Evolutionary conservation across 35 echinoderm and acorn worm species (phyloP), one percentile per base, ranked within the genome.

Genomic region (Heliocidaris erythrogramma): DNA sequence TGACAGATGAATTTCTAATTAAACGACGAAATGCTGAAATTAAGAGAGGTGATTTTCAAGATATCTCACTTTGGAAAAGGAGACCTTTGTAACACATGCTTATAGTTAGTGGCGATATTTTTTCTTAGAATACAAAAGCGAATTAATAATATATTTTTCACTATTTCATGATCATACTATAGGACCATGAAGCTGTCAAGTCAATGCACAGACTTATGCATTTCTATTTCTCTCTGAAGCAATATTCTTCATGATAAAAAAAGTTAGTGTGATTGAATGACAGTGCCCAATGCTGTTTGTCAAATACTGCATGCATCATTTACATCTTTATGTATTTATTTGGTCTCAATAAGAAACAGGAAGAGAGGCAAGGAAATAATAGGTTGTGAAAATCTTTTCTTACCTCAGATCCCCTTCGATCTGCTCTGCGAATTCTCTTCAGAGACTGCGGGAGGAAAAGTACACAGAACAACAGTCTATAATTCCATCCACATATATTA

Each of bases 351-450:
- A 42, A 1, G 13, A 56, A 11, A 14, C 52, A 56, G 8, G 13
- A 53, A 8, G 14, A 78, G 2, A 18, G 21, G 65, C 65, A 27
- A 78, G 52, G 52, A 14, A 56, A 56, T 14, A 56, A 78, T 78
- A 78, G 21, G 16, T 24, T 24, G 18, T 27, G 17, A n/a, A 78
- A 7, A 78, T 78, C 21, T 78, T 78, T 7, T 78, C 92, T 96
- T 90, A 98, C 97, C 97, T 99, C 98, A 49, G 95, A 92, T 7
- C 98, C 98, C 78, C 96, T 85, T 94, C 98, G 96, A 50, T 99
- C 98, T 96, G 96, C 98, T 93, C 98, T 94, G 48, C 95, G 88
- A 49, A 99, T 99, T 95, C 95, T 99, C 85, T 99, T 99, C 85
- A 99, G 85, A 13, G 98, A 99, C 97, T 98, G 94, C 7, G 89